A percentile compares a stretch with the other conserved stretches of the same genome.
Evolutionary conservation across 2,888 invertebrate genomes (phyloP).

Genomic region (Plagodis pulveraria): DNA sequence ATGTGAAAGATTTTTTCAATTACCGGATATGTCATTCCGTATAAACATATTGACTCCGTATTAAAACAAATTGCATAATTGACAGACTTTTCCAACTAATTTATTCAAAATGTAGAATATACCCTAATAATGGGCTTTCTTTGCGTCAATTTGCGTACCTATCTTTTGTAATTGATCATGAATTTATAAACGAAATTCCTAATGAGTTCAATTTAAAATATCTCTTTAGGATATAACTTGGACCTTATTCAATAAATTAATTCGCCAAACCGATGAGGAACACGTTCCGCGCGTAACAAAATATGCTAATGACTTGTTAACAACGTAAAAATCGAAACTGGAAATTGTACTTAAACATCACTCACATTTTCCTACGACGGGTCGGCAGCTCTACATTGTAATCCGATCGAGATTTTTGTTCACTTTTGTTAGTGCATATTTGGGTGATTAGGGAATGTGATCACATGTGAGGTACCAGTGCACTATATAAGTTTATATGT

Average conservation of each 20-base stretch:
- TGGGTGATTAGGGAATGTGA: slow-evolving; percentile 33
- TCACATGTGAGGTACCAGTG: slow-evolving; percentile 23
- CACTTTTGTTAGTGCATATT: slow-evolving; percentile 54
- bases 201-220: too few species aligned
- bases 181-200: background rate
- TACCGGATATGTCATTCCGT: too few species aligned
- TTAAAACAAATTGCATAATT: too few species aligned
- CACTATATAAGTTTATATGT: slow-evolving; percentile 35
- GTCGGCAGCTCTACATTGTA: slow-evolving; percentile 79
- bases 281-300: slow-evolving; percentile 10
- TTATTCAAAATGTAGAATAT: too few species aligned
- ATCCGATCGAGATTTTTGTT: slow-evolving; percentile 53
- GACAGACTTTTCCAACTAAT: too few species aligned
- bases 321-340: slow-evolving; percentile 25
- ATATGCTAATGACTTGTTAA: slow-evolving; percentile 13
- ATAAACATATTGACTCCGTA: too few species aligned
- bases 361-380: slow-evolving; percentile 79
- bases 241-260: slow-evolving; percentile 5
- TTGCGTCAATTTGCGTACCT: too few species aligned
- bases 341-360: slow-evolving; percentile 39
- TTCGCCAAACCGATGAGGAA: slow-evolving; percentile 6
- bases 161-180: too few species aligned
- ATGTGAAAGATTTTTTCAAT: too few species aligned
- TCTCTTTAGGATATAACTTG: too few species aligned
- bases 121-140: too few species aligned